phyloP scores from a whole-genome alignment of 2,113 vertebrate genomes.

The Equus quagga region DNA sequence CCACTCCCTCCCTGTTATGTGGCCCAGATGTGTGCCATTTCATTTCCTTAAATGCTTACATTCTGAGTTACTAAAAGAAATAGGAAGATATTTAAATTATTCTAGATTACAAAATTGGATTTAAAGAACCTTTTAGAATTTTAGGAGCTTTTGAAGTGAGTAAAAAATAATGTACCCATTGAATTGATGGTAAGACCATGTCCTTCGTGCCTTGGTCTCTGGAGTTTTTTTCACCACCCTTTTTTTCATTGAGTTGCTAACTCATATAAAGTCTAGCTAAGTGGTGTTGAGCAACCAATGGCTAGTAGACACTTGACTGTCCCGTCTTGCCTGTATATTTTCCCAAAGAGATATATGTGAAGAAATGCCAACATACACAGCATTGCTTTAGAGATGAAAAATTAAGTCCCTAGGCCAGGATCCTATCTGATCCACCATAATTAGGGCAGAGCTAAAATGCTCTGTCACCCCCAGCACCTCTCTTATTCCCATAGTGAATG shows the following conservation, averaged over 20 bases:
- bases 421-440: fast-evolving
- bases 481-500: background rate
- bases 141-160: conserved; percentile 7
- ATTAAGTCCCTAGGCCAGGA: background rate
- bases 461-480: background rate
- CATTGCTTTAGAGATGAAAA: background rate
- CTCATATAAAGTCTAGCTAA: background rate
- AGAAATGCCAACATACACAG: background rate
- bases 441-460: background rate
- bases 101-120: background rate
- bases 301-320: background rate
- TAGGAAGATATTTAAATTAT: background rate
- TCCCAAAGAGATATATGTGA: background rate
- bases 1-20: background rate
- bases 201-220: background rate
- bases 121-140: background rate
- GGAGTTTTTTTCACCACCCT: background rate
- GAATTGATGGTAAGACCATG: background rate
- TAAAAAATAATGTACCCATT: background rate
- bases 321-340: background rate
- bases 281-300: background rate
- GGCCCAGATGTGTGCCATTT: background rate
- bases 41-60: background rate
- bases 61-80: background rate
- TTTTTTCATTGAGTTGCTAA: background rate